A percentile compares a stretch with the other conserved stretches of the same genome.
Conservation (phyloP, 2,797 vertebrate genomes). For the Selene dorsalis region DNA sequence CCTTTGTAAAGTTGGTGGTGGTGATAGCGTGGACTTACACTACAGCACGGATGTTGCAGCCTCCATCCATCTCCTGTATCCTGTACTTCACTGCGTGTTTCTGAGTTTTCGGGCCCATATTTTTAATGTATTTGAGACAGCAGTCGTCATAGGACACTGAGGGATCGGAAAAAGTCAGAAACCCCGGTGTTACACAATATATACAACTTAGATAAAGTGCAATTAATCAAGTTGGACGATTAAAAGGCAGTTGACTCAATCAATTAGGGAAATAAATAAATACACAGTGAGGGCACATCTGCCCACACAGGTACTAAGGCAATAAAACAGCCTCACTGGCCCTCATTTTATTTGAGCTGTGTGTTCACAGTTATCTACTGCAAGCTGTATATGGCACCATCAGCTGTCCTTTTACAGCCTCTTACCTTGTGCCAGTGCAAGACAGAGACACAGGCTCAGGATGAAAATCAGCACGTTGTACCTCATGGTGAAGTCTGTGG, state of each 20-base stretch:
- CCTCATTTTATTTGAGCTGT: constrained; percentile 33
- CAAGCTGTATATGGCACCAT: neutral
- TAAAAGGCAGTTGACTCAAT: neutral
- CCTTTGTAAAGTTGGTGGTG: neutral
- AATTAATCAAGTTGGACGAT: neutral
- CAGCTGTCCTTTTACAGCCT: neutral
- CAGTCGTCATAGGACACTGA: constrained; percentile 84
- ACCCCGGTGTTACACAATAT: neutral
- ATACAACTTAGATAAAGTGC: neutral
- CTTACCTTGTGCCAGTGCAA: constrained; percentile 81
- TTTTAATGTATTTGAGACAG: constrained; percentile 75
- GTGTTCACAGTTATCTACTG: constrained; percentile 1
- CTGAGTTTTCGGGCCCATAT: fast-evolving
- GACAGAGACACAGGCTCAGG: constrained; percentile 66
- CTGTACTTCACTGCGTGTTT: constrained; percentile 67
- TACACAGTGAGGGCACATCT: neutral
- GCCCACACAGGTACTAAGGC: neutral
- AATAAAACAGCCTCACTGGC: constrained; percentile 29
- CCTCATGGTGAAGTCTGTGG: constrained; percentile 72
- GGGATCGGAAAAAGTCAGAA: constrained; percentile 3
- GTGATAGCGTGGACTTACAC: constrained; percentile 78
- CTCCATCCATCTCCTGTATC: constrained; percentile 77
- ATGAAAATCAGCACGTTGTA: constrained; percentile 68
- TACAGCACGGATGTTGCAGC: constrained; percentile 83
- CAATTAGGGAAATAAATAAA: neutral